Evolutionary conservation across 1,140 invertebrate genomes (phyloP).

Genomic region (Dinoponera quadriceps): DNA sequence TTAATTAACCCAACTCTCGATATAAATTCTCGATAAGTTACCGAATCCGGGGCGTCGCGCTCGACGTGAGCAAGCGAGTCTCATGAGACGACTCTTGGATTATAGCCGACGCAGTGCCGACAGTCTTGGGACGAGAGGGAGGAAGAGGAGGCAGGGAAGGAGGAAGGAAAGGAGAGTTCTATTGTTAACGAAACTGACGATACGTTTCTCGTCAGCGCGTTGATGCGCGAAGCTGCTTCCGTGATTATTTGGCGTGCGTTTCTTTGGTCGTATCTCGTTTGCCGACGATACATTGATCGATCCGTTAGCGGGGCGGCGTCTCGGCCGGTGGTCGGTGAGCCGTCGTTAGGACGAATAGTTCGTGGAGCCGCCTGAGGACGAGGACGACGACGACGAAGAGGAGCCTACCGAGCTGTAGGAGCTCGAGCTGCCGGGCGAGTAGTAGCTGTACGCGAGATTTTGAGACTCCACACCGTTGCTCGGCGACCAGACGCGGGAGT

Average conservation of each 20-base stretch:
- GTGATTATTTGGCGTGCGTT: slow-evolving; percentile 71
- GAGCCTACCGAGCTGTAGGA: slow-evolving; percentile 84
- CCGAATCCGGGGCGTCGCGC: neutral
- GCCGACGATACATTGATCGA: slow-evolving; percentile 26
- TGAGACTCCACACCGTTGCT: slow-evolving; percentile 85
- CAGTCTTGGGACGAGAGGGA: slow-evolving; percentile 33
- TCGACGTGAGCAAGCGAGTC: neutral
- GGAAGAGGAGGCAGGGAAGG: no score
- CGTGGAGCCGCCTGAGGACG: slow-evolving; percentile 85
- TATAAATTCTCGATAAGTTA: slow-evolving; percentile 23
- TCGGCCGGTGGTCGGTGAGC: slow-evolving; percentile 48
- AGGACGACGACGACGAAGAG: slow-evolving; percentile 85
- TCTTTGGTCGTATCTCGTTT: slow-evolving; percentile 72
- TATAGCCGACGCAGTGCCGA: slow-evolving; percentile 7
- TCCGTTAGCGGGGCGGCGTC: slow-evolving; percentile 28
- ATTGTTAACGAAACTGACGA: slow-evolving; percentile 18
- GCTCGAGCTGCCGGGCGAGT: slow-evolving; percentile 87
- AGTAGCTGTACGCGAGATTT: slow-evolving; percentile 92
- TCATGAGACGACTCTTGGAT: slow-evolving; percentile 6
- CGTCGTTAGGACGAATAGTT: slow-evolving; percentile 70
- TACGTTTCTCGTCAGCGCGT: neutral
- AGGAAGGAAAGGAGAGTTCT: no score
- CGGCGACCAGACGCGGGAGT: slow-evolving; percentile 91
- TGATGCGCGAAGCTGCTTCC: slow-evolving; percentile 38
- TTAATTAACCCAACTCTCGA: neutral